These are phyloP conservation scores for Melozone crissalis DNA, from an alignment of 2,113 vertebrate genomes.

Conservation along the genomic window DNA sequence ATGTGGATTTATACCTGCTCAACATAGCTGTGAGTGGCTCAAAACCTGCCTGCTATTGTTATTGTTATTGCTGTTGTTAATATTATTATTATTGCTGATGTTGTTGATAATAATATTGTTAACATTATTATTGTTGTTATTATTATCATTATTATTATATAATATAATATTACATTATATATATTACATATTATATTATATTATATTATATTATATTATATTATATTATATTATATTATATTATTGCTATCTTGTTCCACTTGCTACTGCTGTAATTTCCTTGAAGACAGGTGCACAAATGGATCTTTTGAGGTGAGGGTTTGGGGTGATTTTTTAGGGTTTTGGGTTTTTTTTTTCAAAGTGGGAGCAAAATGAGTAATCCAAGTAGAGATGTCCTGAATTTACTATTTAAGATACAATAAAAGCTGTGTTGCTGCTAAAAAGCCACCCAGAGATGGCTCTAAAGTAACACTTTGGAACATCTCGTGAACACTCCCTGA, in stretches of 20 bases:
- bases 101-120: too few relatives aligned
- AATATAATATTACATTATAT: too few relatives aligned
- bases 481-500: neutral
- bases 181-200: too few relatives aligned
- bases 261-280: neutral
- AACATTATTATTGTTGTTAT: neutral
- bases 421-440: neutral
- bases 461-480: constrained; percentile 10
- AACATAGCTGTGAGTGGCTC: neutral
- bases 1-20: neutral
- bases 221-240: too few relatives aligned
- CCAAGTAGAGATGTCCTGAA: neutral
- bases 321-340: neutral
- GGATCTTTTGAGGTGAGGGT: neutral
- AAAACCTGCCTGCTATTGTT: neutral
- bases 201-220: too few relatives aligned
- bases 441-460: constrained; percentile 28
- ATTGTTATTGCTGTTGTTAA: neutral
- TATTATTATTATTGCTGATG: too few relatives aligned
- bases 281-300: neutral
- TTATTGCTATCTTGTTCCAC: neutral
- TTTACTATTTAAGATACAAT: neutral
- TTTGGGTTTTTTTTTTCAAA: neutral
- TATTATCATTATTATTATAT: too few relatives aligned
- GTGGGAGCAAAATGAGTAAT: neutral